These are phyloP conservation scores for Hyposoter dolosus DNA, from an alignment of 2,888 invertebrate genomes.

Conservation along the genomic window DNA sequence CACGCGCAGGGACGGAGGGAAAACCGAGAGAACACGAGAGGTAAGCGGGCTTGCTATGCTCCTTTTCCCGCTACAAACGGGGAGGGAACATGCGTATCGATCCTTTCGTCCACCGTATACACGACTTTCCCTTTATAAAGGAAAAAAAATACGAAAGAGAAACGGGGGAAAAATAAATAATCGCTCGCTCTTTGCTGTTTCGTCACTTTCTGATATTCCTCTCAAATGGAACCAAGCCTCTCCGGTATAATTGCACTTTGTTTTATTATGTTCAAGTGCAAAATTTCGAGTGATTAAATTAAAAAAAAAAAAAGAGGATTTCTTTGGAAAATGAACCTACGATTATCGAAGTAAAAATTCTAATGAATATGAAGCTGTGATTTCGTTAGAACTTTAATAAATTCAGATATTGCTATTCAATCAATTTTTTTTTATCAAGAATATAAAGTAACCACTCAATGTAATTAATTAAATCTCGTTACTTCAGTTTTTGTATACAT, in stretches of 20 bases:
- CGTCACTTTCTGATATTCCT: slow-evolving; percentile 10
- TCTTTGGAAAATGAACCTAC: too few relatives aligned
- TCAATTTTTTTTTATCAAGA: too few relatives aligned
- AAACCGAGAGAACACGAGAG: slow-evolving; percentile 49
- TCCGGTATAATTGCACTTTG: slow-evolving; percentile 1
- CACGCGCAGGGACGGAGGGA: slow-evolving; percentile 45
- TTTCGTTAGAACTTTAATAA: too few relatives aligned
- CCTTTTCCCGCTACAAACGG: slow-evolving; percentile 12
- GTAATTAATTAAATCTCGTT: not conserved
- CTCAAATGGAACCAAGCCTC: not conserved
- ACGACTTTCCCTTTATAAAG: slow-evolving; percentile 44
- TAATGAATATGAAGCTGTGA: too few relatives aligned
- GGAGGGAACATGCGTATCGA: slow-evolving; percentile 60
- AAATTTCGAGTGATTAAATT: not conserved
- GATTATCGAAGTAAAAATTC: too few relatives aligned
- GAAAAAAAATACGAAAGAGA: slow-evolving; percentile 25
- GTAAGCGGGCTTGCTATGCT: slow-evolving; percentile 43
- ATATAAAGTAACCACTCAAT: too few relatives aligned
- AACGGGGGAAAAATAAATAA: slow-evolving; percentile 10
- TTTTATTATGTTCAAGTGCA: not conserved
- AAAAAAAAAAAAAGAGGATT: not conserved
- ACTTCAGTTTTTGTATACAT: not conserved
- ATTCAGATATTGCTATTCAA: too few relatives aligned
- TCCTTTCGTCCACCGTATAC: slow-evolving; percentile 50
- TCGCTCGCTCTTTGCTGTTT: slow-evolving; percentile 26